These are phyloP conservation scores for Athene cunicularia DNA, from an alignment of 2,113 vertebrate species.

Conservation along the genomic window DNA sequence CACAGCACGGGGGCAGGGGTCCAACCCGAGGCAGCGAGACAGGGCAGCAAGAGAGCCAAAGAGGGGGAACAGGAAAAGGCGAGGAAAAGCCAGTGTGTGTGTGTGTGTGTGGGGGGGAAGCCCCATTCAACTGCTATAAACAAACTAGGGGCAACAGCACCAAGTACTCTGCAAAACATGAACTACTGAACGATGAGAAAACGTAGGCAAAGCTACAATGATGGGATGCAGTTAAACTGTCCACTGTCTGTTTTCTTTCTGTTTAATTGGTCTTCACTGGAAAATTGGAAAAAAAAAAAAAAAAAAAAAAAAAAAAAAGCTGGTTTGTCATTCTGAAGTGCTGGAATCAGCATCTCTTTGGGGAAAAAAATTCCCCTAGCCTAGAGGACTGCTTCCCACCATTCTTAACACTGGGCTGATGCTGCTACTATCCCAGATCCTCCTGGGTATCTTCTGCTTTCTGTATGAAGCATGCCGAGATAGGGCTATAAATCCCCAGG, in stretches of 20 bases:
- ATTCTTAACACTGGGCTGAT: background rate
- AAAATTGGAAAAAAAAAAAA: background rate
- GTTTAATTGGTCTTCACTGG: background rate
- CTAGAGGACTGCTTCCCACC: background rate
- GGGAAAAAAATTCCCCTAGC: background rate
- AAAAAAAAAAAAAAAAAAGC: background rate
- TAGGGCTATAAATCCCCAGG: constrained; percentile 1
- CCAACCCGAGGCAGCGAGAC: fast-evolving
- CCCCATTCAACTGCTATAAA: fast-evolving
- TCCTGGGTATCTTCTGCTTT: background rate
- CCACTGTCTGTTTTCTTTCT: background rate
- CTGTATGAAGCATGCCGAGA: background rate
- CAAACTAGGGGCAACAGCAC: background rate
- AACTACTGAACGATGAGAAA: background rate
- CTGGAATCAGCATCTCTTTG: background rate
- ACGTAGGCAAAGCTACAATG: background rate
- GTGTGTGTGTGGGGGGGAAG: background rate
- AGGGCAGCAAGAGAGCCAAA: background rate
- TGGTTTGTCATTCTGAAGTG: background rate
- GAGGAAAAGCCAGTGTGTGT: background rate
- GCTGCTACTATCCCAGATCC: background rate
- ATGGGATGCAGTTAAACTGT: background rate
- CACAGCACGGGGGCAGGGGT: background rate
- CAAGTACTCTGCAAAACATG: background rate
- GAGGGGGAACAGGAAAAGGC: background rate